Percentiles rank a stretch among this genome's conserved stretches.
These are phyloP conservation scores for Plecotus auritus DNA, from an alignment of 2,113 vertebrate genomes.

Conservation along the genomic window DNA sequence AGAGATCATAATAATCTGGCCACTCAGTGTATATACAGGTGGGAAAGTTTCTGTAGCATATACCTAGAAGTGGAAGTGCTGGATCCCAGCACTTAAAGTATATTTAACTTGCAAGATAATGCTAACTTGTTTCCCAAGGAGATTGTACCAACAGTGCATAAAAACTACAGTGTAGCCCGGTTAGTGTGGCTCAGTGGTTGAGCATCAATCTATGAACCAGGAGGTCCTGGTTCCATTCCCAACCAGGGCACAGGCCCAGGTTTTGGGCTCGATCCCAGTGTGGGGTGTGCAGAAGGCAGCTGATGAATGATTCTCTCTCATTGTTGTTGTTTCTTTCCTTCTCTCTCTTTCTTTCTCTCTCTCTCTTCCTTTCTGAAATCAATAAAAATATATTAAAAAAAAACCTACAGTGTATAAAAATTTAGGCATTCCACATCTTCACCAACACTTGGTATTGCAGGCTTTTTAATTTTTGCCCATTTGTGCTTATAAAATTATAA, in stretches of 20 bases:
- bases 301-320: too few species aligned
- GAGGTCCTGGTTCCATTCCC: too few species aligned
- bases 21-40: neutral
- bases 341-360: too few species aligned
- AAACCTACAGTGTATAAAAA: neutral
- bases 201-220: too few species aligned
- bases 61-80: neutral
- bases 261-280: too few species aligned
- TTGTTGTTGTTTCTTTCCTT: too few species aligned
- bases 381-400: too few species aligned
- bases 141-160: neutral
- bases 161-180: neutral
- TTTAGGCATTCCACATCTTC: neutral
- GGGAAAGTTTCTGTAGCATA: neutral
- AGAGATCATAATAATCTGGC: too few species aligned
- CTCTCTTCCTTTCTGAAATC: too few species aligned
- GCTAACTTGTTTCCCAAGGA: neutral
- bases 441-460: neutral
- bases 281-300: too few species aligned
- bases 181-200: too few species aligned
- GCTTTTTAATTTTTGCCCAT: conserved; percentile 1
- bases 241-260: too few species aligned
- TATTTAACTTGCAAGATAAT: conserved; percentile 24
- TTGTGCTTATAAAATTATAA: neutral
- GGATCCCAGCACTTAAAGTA: neutral